phyloP scores from a whole-genome alignment of 2,797 vertebrate genomes.

The Chaetophractus vellerosus region DNA sequence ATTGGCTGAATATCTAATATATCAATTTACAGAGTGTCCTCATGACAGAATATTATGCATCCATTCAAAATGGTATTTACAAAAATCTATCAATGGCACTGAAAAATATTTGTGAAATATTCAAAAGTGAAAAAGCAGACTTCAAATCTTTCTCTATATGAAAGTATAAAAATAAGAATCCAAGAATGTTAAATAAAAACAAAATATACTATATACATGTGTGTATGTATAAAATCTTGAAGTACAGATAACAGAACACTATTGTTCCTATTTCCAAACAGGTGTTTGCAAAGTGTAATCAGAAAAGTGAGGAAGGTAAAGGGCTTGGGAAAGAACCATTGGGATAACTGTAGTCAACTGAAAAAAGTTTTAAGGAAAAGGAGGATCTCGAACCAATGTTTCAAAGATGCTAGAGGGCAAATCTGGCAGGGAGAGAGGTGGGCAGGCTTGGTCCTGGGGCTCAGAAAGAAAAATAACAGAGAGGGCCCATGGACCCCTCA shows the following conservation, averaged over 20 bases:
- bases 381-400: slow-evolving; percentile 37
- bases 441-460: background rate
- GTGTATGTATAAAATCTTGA: background rate
- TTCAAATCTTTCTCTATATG: background rate
- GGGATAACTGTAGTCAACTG: background rate
- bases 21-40: background rate
- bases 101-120: slow-evolving; percentile 35
- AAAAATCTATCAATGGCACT: slow-evolving; percentile 5
- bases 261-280: slow-evolving; percentile 29
- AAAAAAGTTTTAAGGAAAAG: slow-evolving; percentile 20
- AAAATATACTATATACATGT: background rate
- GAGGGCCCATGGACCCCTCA: background rate
- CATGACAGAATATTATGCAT: background rate
- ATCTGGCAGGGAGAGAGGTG: background rate
- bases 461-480: slow-evolving; percentile 50
- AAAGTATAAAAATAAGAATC: slow-evolving; percentile 42
- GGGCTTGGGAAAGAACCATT: background rate
- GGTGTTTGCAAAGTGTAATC: background rate
- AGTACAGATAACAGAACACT: slow-evolving; percentile 22
- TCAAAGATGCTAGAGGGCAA: background rate
- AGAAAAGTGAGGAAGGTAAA: background rate
- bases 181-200: slow-evolving; percentile 40
- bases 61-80: slow-evolving; percentile 38
- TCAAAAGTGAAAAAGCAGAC: background rate
- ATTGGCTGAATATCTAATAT: slow-evolving; percentile 28